Base-by-base conservation (phyloP, 2,797 vertebrate species). In the Aulostomus chinensis region DNA sequence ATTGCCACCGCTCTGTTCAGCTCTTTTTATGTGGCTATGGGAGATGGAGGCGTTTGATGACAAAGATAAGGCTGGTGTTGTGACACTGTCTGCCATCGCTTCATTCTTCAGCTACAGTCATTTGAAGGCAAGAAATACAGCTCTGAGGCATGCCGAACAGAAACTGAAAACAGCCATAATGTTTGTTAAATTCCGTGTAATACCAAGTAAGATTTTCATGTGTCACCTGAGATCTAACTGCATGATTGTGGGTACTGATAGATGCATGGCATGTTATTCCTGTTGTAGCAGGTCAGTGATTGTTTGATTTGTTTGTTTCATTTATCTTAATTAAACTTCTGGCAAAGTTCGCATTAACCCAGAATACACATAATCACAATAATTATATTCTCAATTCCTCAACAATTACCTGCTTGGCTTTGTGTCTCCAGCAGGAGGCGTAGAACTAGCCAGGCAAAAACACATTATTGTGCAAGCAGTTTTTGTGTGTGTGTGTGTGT, bases 1-100 rank as follows among this genome's bases (percentile, higher is more conserved):
- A 42, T 73, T 84, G 78, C 73, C 74, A 58, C 79, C 74, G 28
- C 68, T 80, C 73, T 51, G 54, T 61, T 69, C 45, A 29, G 32
- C 58, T 79, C 84, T 83, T 88, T 89, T n/a, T 63, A 86, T 89
- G 82, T 84, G 68, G 49, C 66, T 52, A 33, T 48, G 73, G 59
- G 73, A 88, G 84, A 86, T 58, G 48, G 75, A 83, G 80, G 78
- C 51, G 73, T 90, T 87, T 89, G 88, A 90, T 90, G 85, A 62
- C 49, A 25, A 48, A 59, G 78, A 71, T 73, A 72, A 71, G 76
- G 70, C 71, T 69, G 58, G 42, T 66, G 57, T 66, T 58, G 68
- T 65, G 72, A 66, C 33, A 33, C 62, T 47, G 62, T 52, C 80
- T 61, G 69, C 43, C 68, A 17, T 54, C 3, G 36, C 66, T 73